Conservation (phyloP, 2,797 vertebrate species). For the Hapalemur alaotrensis region DNA sequence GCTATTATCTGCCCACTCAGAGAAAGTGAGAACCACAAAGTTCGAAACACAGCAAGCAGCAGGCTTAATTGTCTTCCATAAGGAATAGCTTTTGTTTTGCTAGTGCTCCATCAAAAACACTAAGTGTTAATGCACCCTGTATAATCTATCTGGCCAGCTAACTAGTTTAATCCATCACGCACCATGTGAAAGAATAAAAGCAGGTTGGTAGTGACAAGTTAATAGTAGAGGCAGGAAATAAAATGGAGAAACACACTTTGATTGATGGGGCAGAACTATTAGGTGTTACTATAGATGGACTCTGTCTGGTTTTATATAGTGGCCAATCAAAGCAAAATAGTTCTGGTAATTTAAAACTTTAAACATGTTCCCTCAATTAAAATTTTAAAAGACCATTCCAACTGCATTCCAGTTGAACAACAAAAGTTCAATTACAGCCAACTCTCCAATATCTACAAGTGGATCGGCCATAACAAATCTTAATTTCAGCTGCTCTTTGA, state of each 20-base stretch:
- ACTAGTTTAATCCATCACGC: constrained; percentile 86
- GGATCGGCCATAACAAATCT: constrained; percentile 49
- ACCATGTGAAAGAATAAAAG: constrained; percentile 81
- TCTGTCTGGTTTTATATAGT: constrained; percentile 82
- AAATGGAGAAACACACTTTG: constrained; percentile 81
- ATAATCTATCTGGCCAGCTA: constrained; percentile 85
- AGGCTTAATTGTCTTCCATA: constrained; percentile 74
- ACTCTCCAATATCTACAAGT: constrained; percentile 53
- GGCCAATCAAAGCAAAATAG: constrained; percentile 81
- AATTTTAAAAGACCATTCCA: constrained; percentile 55
- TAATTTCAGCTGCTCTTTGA: neutral
- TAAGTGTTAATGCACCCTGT: constrained; percentile 81
- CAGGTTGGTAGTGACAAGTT: constrained; percentile 83
- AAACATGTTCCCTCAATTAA: constrained; percentile 65
- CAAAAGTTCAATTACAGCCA: constrained; percentile 61
- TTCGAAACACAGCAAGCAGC: constrained; percentile 59
- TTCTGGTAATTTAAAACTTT: constrained; percentile 79
- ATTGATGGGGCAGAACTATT: constrained; percentile 80
- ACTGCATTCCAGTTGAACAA: constrained; percentile 46
- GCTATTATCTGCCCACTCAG: constrained; percentile 63
- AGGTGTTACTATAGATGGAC: constrained; percentile 72
- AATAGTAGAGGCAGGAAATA: constrained; percentile 81
- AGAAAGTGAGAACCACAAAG: constrained; percentile 67
- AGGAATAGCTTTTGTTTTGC: constrained; percentile 74
- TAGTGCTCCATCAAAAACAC: constrained; percentile 75